These are phyloP conservation scores for Loxodonta africana DNA, from an alignment of 2,113 vertebrate genomes.

Conservation along the genomic window DNA sequence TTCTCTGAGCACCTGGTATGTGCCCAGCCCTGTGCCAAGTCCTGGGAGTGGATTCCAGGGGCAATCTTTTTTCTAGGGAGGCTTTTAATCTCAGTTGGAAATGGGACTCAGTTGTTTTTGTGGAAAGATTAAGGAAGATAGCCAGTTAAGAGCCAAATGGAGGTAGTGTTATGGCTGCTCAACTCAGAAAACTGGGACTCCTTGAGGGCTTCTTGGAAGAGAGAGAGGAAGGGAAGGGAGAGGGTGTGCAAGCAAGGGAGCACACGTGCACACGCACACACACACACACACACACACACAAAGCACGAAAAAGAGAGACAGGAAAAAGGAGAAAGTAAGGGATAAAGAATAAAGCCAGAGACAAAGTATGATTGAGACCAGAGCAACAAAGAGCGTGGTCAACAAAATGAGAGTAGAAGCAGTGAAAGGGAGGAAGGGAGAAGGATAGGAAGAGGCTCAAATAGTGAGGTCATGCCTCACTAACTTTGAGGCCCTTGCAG, in stretches of 20 bases:
- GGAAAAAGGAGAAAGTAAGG: neutral
- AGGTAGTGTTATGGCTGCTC: conserved; percentile 30
- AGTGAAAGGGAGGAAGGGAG: neutral
- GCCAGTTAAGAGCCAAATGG: neutral
- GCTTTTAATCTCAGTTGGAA: conserved; percentile 56
- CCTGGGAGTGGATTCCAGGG: neutral
- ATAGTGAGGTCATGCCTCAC: neutral
- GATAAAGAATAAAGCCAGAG: neutral
- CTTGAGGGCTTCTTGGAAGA: conserved; percentile 14
- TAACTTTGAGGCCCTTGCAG: conserved; percentile 18
- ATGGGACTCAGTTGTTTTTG: conserved; percentile 49
- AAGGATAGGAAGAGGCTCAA: neutral
- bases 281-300: no score
- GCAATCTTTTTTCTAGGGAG: neutral
- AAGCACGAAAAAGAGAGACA: neutral
- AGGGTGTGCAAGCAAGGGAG: neutral
- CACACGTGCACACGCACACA: neutral
- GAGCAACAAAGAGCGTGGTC: neutral
- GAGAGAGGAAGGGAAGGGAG: neutral
- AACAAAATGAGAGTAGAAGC: neutral
- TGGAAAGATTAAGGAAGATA: conserved; percentile 57
- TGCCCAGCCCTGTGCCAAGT: neutral
- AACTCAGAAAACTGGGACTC: conserved; percentile 43
- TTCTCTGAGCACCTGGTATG: conserved; percentile 16
- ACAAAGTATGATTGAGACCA: neutral